phyloP scores from a whole-genome alignment of 2,113 vertebrate genomes.

The Myocastor coypus region DNA sequence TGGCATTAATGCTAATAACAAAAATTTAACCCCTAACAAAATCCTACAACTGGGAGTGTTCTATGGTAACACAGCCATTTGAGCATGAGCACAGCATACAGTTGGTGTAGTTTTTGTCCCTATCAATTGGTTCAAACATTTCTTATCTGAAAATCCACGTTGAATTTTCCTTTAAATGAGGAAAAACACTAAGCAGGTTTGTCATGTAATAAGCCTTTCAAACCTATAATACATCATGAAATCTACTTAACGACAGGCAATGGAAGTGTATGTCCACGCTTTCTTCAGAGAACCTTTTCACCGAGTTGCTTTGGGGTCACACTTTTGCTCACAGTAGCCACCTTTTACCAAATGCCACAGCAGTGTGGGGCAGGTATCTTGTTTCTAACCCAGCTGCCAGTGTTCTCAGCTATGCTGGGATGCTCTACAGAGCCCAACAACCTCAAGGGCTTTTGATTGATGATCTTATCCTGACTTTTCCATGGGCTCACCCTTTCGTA shows the following conservation, averaged over 20 bases:
- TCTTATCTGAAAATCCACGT: conserved; percentile 1
- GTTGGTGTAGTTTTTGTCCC: not conserved
- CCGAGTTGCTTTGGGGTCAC: not conserved
- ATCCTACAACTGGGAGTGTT: not conserved
- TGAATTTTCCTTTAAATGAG: conserved; percentile 26
- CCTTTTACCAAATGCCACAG: not conserved
- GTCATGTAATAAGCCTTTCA: too few relatives aligned
- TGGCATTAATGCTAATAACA: not conserved
- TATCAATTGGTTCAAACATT: not conserved
- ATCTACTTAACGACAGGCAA: not conserved
- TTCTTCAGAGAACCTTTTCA: not conserved
- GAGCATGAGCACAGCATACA: not conserved
- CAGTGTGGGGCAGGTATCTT: not conserved
- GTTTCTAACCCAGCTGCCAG: not conserved
- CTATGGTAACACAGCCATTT: not conserved
- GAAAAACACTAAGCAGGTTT: not conserved
- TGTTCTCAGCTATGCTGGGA: not conserved
- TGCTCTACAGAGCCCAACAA: not conserved
- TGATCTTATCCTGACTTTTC: not conserved
- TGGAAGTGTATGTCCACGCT: not conserved
- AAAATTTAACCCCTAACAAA: conserved; percentile 2
- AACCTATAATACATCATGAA: not conserved
- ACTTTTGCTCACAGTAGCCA: not conserved
- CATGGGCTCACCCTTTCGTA: not conserved
- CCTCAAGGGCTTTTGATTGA: not conserved